phyloP scores from a whole-genome alignment of 2,888 invertebrate genomes.

The Brachynemurus nebulosus region DNA sequence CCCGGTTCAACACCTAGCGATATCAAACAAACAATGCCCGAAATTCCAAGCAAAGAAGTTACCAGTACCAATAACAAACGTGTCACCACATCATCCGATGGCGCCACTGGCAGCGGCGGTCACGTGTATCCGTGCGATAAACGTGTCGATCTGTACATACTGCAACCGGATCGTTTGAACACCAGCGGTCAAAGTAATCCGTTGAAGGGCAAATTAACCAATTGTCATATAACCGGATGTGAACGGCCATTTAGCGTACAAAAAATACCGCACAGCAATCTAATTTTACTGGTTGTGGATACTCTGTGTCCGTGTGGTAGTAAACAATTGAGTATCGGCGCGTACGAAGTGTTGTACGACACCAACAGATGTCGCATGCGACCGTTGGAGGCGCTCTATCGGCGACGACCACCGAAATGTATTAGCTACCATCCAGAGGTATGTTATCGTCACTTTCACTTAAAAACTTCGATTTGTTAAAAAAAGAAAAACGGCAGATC shows the following conservation, averaged over 20 bases:
- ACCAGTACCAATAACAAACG: conserved; percentile 7
- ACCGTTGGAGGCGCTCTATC: conserved; percentile 49
- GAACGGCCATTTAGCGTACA: conserved; percentile 88
- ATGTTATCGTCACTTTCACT: conserved; percentile 23
- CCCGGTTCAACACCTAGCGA: conserved; percentile 12
- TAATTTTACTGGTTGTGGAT: conserved; percentile 78
- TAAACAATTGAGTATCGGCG: conserved; percentile 69
- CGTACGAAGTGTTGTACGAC: conserved; percentile 51
- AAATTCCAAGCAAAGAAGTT: conserved; percentile 18
- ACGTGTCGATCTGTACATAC: conserved; percentile 71
- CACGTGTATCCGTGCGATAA: conserved; percentile 59
- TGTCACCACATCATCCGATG: conserved; percentile 24
- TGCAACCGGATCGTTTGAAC: conserved; percentile 68
- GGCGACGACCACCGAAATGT: conserved; percentile 64
- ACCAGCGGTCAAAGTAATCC: conserved; percentile 68
- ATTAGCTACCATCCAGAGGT: conserved; percentile 83
- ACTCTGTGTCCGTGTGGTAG: conserved; percentile 79
- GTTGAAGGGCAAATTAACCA: conserved; percentile 75
- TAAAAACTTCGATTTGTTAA: too few species aligned
- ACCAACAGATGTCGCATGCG: conserved; percentile 38
- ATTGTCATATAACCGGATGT: conserved; percentile 77
- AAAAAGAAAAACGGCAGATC: too few species aligned
- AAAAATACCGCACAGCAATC: conserved; percentile 79
- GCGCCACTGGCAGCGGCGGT: conserved; percentile 30
- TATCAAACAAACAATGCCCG: background rate